phyloP scores from a whole-genome alignment of 2,888 invertebrate species.

The Danaus chrysippus region DNA sequence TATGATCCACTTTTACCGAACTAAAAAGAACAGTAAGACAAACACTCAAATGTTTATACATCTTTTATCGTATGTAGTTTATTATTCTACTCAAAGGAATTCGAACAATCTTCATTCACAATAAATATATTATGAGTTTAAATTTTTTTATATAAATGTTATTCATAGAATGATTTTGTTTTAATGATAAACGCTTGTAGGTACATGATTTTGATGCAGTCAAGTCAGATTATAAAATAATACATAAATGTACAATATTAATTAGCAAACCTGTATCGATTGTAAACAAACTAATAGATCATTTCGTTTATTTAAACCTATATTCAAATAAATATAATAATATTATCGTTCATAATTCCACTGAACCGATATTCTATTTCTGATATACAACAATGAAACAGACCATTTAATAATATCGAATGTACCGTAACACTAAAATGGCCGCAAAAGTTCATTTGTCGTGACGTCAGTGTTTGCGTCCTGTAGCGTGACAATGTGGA shows the following conservation, averaged over 20 bases:
- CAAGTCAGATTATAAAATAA: too few species aligned
- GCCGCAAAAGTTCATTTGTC: neutral
- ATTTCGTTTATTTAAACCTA: neutral
- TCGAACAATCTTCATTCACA: neutral
- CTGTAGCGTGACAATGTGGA: conserved; percentile 4
- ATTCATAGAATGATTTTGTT: too few species aligned
- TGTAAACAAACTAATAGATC: too few species aligned
- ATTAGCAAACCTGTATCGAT: too few species aligned
- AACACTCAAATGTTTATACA: neutral
- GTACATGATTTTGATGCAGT: too few species aligned
- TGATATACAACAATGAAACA: conserved; percentile 1
- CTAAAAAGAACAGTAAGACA: conserved; percentile 3
- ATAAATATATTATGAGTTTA: too few species aligned
- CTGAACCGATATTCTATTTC: neutral
- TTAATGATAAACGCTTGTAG: too few species aligned
- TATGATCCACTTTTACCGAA: conserved; percentile 1
- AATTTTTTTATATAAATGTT: too few species aligned
- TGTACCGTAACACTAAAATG: neutral
- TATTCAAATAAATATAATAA: neutral
- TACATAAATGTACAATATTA: too few species aligned
- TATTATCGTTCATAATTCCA: too few species aligned
- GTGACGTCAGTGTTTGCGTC: conserved; percentile 6
- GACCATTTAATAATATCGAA: neutral
- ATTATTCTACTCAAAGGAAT: neutral
- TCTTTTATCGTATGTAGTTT: neutral